Base-by-base conservation (phyloP, 2,797 vertebrate genomes). In the Natrix natrix region DNA sequence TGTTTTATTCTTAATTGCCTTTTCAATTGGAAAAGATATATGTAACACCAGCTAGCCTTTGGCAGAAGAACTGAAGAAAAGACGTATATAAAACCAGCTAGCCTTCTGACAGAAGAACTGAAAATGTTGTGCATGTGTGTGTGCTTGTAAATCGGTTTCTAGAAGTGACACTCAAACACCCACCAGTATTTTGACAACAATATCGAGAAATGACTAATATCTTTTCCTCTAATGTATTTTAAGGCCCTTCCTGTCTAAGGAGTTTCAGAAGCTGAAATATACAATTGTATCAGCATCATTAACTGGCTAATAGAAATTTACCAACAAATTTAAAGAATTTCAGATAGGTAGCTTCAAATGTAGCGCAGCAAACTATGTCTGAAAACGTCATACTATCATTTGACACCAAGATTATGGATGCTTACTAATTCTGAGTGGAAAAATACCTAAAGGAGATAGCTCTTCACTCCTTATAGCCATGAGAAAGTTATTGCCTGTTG, bases 121-220 rank as follows among this genome's bases (percentile, higher is more conserved):
- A 55, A 91, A 89, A 89, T 5, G 20, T 20, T 56, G 69, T 60
- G 22, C 86, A 57, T 87, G 87, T 16, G 56, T 28, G 59, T 8
- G 37, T 60, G 5, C 90, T 92, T 86, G 54, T 61, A 56, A 69
- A 87, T 54, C 22, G 24, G 61, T 90, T 92, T 92, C 88, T 87
- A 69, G 83, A 92, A 90, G 74, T 93, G 78, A 93, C 28, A 61
- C 66, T 2, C 59, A 92, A 93, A 93, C 24, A 92, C 4, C 32
- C 14, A 74, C 69, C 14, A 24, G 10, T 88, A 78, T 83, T 92
- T 91, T 86, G 32, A n/a, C 86, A 91, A 55, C 37, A 26, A 43
- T 92, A 56, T 94, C 59, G 66, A 92, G 93, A 91, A 91, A 94
- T 94, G 86, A 93, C 52, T 60, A 89, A 7, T 92, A 69, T 87